phyloP scores from a whole-genome alignment of 2,888 invertebrate species.

The Ceramica pisi region DNA sequence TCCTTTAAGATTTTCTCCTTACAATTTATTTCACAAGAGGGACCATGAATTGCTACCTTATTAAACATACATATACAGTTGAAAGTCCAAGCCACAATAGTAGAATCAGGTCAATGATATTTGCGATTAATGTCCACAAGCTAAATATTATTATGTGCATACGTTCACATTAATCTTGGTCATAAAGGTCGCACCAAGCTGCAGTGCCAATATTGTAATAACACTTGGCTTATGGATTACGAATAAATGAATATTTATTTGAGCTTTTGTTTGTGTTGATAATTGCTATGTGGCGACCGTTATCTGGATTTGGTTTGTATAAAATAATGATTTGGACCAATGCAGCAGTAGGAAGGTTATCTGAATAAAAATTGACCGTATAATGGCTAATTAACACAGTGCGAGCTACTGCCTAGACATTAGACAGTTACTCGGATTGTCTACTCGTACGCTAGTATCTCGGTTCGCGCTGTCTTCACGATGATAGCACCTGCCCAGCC shows the following conservation, averaged over 20 bases:
- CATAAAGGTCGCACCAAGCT: constrained; percentile 25
- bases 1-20: background rate
- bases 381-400: no score
- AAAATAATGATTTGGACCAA: background rate
- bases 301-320: background rate
- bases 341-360: background rate
- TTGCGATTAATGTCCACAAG: constrained; percentile 29
- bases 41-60: background rate
- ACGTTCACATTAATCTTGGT: constrained; percentile 47
- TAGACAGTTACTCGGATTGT: no score
- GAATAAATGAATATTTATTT: constrained; percentile 43
- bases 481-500: no score
- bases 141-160: constrained; percentile 54
- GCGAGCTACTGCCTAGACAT: no score
- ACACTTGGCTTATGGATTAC: constrained; percentile 38
- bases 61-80: background rate
- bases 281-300: background rate
- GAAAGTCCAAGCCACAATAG: background rate
- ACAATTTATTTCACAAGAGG: background rate
- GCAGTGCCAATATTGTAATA: constrained; percentile 41
- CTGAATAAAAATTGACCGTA: no score
- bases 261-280: constrained; percentile 14
- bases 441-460: no score
- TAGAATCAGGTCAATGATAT: constrained; percentile 36
- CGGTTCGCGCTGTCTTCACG: no score